Base-by-base conservation (phyloP, 35 echinoderm and acorn worm genomes). In the Antedon bifida region DNA sequence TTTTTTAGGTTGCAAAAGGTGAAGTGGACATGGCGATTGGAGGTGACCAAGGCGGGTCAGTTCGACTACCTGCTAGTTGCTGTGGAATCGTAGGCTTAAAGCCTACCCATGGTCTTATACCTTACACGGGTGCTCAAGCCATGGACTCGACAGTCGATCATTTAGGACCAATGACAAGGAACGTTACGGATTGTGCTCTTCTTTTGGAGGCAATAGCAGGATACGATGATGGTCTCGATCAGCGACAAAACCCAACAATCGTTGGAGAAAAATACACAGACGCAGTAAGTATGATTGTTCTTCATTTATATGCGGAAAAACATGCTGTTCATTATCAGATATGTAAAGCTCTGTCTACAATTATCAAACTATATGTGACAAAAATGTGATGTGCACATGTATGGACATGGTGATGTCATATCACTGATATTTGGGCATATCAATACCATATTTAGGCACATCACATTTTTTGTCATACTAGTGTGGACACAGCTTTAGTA, bases 21-120 rank as follows among this genome's bases (percentile, higher is more conserved):
- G 91, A 93, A 46, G 87, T 93, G 7, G 87, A 93, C 76, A 85
- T 93, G 79, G 86, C 91, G 17, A 83, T 93, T 19, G 91, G 91
- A 12, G 83, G 91, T 30, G 91, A 93, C 46, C 91, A 93, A 44
- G 91, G 86, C 5, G 86, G 91, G 3, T 93, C 91, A 31, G 36
- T 89, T 39, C 87, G 91, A 19, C n/a, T 89, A 32, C 91, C 91
- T 0, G 84, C 87, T 26, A 77, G 83, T 36, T 93, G 91, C 87
- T 86, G 83, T 80, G 91, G 91, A 21, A 75, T 89, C 73, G 91
- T 93, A 0, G 91, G 87, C 19, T 34, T 93, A 38, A 93, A 93
- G 34, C 84, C 91, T 5, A 89, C 91, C 4, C 82, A 78, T 76
- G 91, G 91, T 29, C 75, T 93, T 13, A 74, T 93, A 34, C 91